Conservation (phyloP, 2,797 vertebrate species). For the Chelon auratus region DNA sequence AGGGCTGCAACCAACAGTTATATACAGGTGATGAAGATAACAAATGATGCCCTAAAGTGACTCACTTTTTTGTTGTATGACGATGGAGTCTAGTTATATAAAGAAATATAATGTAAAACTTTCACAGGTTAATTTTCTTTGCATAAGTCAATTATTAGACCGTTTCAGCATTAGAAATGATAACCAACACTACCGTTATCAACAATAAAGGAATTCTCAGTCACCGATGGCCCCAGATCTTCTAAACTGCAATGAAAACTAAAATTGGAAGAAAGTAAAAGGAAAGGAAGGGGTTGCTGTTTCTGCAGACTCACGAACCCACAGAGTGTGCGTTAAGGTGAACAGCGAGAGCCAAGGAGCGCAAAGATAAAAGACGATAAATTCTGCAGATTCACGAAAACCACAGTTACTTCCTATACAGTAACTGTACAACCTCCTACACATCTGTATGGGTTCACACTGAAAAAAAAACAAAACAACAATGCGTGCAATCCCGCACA, state of each 20-base stretch:
- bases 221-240: background rate
- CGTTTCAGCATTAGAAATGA: too few relatives aligned
- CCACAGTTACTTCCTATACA: slow-evolving; percentile 75
- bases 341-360: slow-evolving; percentile 9
- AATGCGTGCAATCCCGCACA: slow-evolving; percentile 2
- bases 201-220: background rate
- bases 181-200: too few relatives aligned
- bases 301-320: slow-evolving; percentile 63
- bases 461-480: background rate
- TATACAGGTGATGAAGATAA: too few relatives aligned
- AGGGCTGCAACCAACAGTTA: too few relatives aligned
- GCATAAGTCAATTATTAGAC: too few relatives aligned
- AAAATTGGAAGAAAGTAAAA: slow-evolving; percentile 9
- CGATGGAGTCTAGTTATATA: too few relatives aligned
- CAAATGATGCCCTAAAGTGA: too few relatives aligned
- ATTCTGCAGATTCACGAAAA: slow-evolving; percentile 70
- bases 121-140: too few relatives aligned
- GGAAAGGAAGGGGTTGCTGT: background rate
- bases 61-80: too few relatives aligned
- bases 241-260: background rate
- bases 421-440: slow-evolving; percentile 55
- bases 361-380: slow-evolving; percentile 47
- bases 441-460: slow-evolving; percentile 41
- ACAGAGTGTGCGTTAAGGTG: slow-evolving; percentile 36
- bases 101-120: too few relatives aligned